Evolutionary conservation across 2,113 vertebrate genomes (phyloP).

Genomic region (Sapajus apella): DNA sequence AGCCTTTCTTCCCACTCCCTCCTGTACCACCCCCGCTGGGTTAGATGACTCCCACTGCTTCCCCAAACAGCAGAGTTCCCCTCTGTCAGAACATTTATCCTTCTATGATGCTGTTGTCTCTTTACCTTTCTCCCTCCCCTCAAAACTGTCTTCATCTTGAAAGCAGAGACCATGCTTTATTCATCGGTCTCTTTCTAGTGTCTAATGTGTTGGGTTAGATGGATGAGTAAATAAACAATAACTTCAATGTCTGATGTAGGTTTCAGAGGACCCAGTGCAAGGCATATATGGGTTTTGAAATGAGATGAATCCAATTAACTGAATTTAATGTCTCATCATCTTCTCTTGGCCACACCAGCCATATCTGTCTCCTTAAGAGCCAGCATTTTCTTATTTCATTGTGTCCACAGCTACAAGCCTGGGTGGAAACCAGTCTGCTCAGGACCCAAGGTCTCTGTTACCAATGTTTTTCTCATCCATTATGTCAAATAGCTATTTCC

Average conservation of each 20-base stretch:
- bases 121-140: neutral
- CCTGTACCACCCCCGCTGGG: fast-evolving
- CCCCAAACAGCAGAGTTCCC: neutral
- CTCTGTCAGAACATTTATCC: neutral
- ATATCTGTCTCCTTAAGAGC: neutral
- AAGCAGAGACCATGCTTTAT: neutral
- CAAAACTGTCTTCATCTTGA: neutral
- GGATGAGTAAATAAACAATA: neutral
- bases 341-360: neutral
- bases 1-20: neutral
- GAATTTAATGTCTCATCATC: neutral
- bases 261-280: neutral
- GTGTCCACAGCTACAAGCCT: neutral
- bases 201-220: neutral
- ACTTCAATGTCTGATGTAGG: neutral
- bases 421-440: neutral
- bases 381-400: neutral
- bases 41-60: neutral
- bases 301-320: neutral
- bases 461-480: slow-evolving; percentile 38
- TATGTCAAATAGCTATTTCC: slow-evolving; percentile 69
- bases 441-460: neutral
- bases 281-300: neutral
- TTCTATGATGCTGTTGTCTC: neutral
- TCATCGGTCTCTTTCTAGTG: neutral